These are phyloP conservation scores for Chamaetylas fuelleborni DNA, from an alignment of 2,113 vertebrate species.

Conservation along the genomic window DNA sequence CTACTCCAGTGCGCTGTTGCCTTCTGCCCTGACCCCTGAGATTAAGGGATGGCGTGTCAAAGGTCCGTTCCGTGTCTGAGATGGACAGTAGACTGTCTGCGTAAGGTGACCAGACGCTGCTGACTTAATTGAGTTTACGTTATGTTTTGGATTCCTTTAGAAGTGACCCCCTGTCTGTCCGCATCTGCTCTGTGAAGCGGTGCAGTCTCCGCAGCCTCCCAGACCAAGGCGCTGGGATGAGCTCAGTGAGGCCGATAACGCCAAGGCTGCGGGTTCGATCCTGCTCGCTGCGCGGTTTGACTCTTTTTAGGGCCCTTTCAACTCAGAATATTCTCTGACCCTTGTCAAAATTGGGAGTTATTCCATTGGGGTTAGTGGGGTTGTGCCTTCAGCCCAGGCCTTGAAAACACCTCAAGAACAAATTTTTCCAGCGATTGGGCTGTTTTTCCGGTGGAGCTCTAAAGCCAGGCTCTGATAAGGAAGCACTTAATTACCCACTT, in stretches of 20 bases:
- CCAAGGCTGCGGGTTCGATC: constrained; percentile 39
- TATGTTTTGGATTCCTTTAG: neutral
- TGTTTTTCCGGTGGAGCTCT: neutral
- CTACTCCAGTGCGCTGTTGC: neutral
- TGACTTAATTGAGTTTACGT: neutral
- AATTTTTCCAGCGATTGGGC: neutral
- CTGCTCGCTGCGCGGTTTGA: accelerated
- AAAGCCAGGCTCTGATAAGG: neutral
- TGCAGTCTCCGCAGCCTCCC: neutral
- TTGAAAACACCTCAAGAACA: neutral
- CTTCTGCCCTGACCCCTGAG: accelerated
- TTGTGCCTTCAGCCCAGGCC: neutral
- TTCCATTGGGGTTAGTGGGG: accelerated
- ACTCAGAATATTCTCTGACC: neutral
- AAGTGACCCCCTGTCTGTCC: neutral
- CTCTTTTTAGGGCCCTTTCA: too few species aligned
- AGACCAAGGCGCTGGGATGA: neutral
- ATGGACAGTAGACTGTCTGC: neutral
- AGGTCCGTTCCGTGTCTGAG: too few species aligned
- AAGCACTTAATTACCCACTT: neutral
- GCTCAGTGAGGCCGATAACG: neutral
- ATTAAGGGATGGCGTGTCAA: neutral
- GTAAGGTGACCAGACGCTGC: neutral
- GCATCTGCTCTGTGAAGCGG: accelerated
- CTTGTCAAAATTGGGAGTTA: neutral